Base-by-base conservation (phyloP, 2,888 invertebrate species). In the Acrobasis suavella region DNA sequence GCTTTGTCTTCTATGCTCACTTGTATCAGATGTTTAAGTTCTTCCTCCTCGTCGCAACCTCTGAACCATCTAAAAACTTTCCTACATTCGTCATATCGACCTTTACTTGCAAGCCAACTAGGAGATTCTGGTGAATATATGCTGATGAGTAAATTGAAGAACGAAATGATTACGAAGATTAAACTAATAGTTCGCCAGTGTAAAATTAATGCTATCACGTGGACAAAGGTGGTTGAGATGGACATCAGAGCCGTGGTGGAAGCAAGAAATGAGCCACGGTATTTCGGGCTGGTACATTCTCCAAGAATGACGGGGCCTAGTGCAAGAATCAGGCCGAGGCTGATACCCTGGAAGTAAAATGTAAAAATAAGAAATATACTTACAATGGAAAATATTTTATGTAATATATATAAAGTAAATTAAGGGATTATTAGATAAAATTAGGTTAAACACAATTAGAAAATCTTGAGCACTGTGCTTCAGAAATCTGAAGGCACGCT, bases 51-150 rank as follows among this genome's bases (percentile, higher is more conserved):
- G 0, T 79, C 78, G 9, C 80, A 74, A 39, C 94, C 94, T 67
- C 94, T 83, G 50, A 94, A 86, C 87, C 92, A 94, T 22, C 88
- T 83, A 32, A 94, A 93, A 0, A 93, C 86, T 42, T 81, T 77
- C 64, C 89, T 86, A 0, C 94, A 94, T 46, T 94, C 91, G 0
- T 88, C 87, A 1, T 87, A 80, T 14, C 88, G 84, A 0, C 92
- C 93, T 66, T 93, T 93, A 42, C 92, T 89, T 0, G 94, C 87
- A 17, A 95, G 73, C 94, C 95, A 95, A 62, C 90, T 89, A 0
- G 95, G 95, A 1, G 95, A 93, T 78, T 95, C 95, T 0, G 94
- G 94, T 0, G 83, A 81, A 51, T 76, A 80, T 37, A 83, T 70
- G 1, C 81, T 77, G 8, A 85, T 79, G 0, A 85, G 32, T 39